phyloP scores from a whole-genome alignment of 2,113 vertebrate species.

The Dendropsophus ebraccatus region DNA sequence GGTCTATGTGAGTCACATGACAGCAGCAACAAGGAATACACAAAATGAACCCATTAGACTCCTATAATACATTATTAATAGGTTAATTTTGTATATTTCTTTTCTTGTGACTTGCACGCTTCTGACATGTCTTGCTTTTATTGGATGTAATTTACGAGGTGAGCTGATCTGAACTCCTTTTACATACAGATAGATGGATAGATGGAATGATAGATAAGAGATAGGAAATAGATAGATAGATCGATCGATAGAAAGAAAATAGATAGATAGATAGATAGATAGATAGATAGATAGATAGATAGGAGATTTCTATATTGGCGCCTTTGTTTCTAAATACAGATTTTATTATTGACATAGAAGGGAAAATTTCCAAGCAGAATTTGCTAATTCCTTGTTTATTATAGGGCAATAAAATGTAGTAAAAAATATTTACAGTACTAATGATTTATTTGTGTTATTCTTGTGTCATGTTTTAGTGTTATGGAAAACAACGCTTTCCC shows the following conservation, averaged over 20 bases:
- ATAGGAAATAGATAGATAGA: neutral
- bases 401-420: neutral
- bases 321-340: neutral
- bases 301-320: too few species aligned
- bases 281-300: neutral
- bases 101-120: too few species aligned
- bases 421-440: constrained; percentile 12
- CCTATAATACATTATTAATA: too few species aligned
- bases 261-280: neutral
- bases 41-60: too few species aligned
- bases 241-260: neutral
- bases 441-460: constrained; percentile 4
- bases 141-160: too few species aligned
- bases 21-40: too few species aligned
- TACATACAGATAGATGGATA: neutral
- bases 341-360: neutral
- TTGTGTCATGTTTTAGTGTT: constrained; percentile 6
- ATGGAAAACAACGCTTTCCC: neutral
- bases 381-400: neutral
- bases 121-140: too few species aligned
- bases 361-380: neutral
- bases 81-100: too few species aligned
- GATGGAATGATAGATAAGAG: neutral
- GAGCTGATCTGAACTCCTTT: too few species aligned
- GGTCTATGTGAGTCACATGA: too few species aligned